Conservation (phyloP, 2,888 invertebrate species). For the Nemotelus nigrinus region DNA sequence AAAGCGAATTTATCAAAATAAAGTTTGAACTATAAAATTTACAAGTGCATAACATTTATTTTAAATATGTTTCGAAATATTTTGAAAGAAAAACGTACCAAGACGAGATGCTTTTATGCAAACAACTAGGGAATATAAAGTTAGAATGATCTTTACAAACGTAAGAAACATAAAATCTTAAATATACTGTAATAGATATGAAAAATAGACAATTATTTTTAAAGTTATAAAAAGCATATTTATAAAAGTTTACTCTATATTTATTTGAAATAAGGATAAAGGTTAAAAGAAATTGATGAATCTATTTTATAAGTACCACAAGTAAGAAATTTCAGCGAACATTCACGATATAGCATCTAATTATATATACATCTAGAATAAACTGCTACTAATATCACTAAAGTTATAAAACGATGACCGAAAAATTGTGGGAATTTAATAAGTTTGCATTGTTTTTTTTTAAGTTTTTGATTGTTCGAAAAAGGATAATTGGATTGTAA, state of each 20-base stretch:
- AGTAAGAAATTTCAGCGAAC: too few species aligned
- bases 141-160: slow-evolving; percentile 47
- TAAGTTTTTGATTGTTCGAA: too few species aligned
- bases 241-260: slow-evolving; percentile 31
- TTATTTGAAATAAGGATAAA: slow-evolving; percentile 20
- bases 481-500: too few species aligned
- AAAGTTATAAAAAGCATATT: slow-evolving; percentile 25
- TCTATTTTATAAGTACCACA: too few species aligned
- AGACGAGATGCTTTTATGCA: slow-evolving; percentile 54
- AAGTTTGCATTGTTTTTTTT: too few species aligned
- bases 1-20: slow-evolving; percentile 48
- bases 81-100: slow-evolving; percentile 27
- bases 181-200: slow-evolving; percentile 30
- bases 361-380: too few species aligned
- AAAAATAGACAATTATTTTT: slow-evolving; percentile 42
- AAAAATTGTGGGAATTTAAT: too few species aligned
- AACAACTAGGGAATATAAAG: slow-evolving; percentile 49
- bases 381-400: too few species aligned
- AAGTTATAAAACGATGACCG: too few species aligned
- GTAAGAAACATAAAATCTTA: slow-evolving; percentile 36
- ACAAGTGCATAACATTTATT: slow-evolving; percentile 14
- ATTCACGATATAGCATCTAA: too few species aligned
- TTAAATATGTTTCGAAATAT: background rate
- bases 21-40: slow-evolving; percentile 29
- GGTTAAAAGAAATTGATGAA: too few species aligned